Evolutionary conservation across 1,140 invertebrate species (phyloP), one percentile per base, ranked within the genome.

Genomic region (Pseudoatta argentina): DNA sequence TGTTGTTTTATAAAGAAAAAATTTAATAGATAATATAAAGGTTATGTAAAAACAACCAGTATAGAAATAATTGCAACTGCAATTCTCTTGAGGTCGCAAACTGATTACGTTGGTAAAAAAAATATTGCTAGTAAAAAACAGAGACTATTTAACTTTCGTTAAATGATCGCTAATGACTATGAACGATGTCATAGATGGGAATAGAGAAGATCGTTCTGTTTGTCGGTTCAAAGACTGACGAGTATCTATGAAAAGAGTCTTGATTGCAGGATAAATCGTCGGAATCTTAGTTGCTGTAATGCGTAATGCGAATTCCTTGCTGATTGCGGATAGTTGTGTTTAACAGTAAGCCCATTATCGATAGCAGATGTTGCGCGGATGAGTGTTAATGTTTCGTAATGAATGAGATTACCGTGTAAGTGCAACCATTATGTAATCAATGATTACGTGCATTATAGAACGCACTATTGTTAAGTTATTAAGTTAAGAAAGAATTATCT

Each of bases 161-260:
- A 88, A 91, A 86, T 77, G 77, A 53, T 81, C 78, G 57, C 57
- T 88, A 86, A 91, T 90, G 89, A 75, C 18, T 72, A 24, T 39
- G 76, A 86, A 64, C 89, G 67, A 78, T 86, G 89, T 90, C 88
- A 88, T 44, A 59, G 69, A 89, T 90, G 10, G 30, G 86, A 90
- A 90, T 87, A 86, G 88, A 90, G 72, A 85, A 89, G 76, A 90
- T 89, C 86, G 86, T 81, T 87, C 76, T 87, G 88, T 90, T 85
- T 82, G 81, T 89, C 71, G 63, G 59, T 86, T 57, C 21, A 83
- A 86, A 72, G 88, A 75, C 76, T 63, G 89, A 90, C 89, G 71
- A 48, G 81, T 82, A 90, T 90, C 86, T 87, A 83, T 86, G 88
- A 86, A 88, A 89, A 90, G 88, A 66, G 67, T 73, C 73, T 86